A percentile compares a stretch with the other conserved stretches of the same genome.
These are phyloP conservation scores for Geodia barretti DNA, from an alignment of 37 sponge, comb jelly and placozoan genomes.

Conservation along the genomic window DNA sequence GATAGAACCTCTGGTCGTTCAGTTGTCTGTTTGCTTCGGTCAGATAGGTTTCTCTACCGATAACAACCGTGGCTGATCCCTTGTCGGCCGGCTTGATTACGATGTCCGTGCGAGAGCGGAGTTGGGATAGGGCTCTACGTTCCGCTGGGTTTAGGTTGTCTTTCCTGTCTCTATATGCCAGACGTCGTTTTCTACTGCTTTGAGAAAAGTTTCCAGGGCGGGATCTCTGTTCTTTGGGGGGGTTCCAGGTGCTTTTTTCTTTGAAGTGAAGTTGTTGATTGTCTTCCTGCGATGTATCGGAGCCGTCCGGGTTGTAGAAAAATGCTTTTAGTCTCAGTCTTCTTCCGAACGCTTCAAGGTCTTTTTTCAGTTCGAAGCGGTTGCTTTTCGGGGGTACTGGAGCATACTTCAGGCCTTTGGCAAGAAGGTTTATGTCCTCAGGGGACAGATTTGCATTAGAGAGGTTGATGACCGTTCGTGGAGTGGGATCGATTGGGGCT, in stretches of 20 bases:
- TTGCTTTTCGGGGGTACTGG: neutral
- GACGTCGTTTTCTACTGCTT: neutral
- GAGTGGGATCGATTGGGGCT: neutral
- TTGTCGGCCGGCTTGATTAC: conserved; percentile 8
- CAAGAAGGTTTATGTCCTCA: neutral
- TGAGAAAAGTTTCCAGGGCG: neutral
- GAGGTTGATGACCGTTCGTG: neutral
- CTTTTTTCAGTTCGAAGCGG: neutral
- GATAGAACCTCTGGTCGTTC: neutral
- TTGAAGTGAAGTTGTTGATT: neutral
- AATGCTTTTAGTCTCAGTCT: neutral
- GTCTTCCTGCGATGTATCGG: neutral
- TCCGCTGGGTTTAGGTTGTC: conserved; percentile 1
- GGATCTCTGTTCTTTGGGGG: conserved; percentile 8
- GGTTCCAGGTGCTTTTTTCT: neutral
- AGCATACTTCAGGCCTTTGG: conserved; percentile 8
- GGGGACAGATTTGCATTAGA: neutral
- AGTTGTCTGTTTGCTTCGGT: conserved; percentile 4
- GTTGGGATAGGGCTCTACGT: neutral
- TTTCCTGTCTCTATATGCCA: neutral
- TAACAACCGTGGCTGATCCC: conserved; percentile 6
- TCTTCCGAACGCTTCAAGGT: neutral
- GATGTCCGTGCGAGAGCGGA: conserved; percentile 8
- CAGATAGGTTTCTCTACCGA: neutral
- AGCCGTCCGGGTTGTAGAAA: neutral